Conservation (phyloP, 2,797 vertebrate genomes). For the Lagocephalus sceleratus region DNA sequence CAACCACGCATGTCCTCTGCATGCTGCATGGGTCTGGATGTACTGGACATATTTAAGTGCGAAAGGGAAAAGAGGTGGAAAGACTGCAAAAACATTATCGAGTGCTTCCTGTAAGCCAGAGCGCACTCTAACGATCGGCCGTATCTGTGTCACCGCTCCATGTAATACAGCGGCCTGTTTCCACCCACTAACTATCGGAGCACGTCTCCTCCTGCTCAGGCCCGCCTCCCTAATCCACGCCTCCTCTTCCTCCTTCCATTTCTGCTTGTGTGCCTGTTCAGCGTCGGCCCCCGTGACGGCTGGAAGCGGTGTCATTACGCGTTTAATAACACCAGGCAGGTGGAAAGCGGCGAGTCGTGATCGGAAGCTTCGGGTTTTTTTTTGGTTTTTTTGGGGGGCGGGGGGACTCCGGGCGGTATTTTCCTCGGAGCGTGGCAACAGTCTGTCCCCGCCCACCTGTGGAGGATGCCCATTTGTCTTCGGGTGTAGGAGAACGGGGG, state of each 20-base stretch:
- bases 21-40: slow-evolving; percentile 30
- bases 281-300: slow-evolving; percentile 51
- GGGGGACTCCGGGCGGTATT: too few relatives aligned
- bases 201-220: slow-evolving; percentile 19
- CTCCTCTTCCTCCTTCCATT: slow-evolving; percentile 22
- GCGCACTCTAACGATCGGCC: slow-evolving; percentile 9
- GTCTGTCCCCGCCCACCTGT: slow-evolving; percentile 30
- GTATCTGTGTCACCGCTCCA: slow-evolving; percentile 21
- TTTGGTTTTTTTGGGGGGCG: too few relatives aligned
- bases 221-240: slow-evolving; percentile 21
- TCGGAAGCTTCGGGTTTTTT: not conserved
- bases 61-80: slow-evolving; percentile 9
- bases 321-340: too few relatives aligned
- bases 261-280: slow-evolving; percentile 19
- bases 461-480: slow-evolving; percentile 17
- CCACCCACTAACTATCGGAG: slow-evolving; percentile 26
- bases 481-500: slow-evolving; percentile 12
- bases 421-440: slow-evolving; percentile 7
- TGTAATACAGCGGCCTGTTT: slow-evolving; percentile 29
- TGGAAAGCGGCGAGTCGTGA: too few relatives aligned
- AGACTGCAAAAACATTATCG: slow-evolving; percentile 10
- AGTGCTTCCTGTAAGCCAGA: slow-evolving; percentile 5
- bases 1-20: slow-evolving; percentile 29
- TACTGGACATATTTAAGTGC: not conserved
- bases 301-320: slow-evolving; percentile 53